Percentiles rank a stretch among this genome's conserved stretches.
Evolutionary conservation across 2,113 vertebrate genomes (phyloP).

Genomic region (Isichthys henryi): DNA sequence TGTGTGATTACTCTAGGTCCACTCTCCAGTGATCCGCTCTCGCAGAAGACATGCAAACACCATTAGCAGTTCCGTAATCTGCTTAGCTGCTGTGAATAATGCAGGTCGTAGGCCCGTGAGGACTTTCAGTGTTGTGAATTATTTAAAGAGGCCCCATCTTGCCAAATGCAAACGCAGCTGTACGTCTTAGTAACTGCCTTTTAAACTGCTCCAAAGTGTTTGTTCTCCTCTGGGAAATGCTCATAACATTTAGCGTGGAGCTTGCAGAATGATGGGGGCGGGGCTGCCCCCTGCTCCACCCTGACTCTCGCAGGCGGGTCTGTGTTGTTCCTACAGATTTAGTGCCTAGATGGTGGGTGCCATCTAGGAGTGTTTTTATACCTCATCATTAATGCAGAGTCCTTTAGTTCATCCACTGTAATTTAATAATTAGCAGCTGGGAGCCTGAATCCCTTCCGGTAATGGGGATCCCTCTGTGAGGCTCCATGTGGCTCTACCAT

Average conservation of each 20-base stretch:
- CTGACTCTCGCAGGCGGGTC: background rate
- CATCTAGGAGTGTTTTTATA: background rate
- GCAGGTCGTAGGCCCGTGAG: background rate
- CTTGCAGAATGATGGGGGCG: background rate
- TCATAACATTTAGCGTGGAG: background rate
- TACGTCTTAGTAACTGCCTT: slow-evolving; percentile 1
- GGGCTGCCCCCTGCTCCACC: background rate
- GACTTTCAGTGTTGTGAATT: background rate
- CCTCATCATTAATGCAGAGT: background rate
- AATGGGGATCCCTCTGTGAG: background rate
- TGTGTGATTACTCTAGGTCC: background rate
- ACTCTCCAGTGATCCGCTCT: background rate
- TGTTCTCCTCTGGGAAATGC: background rate
- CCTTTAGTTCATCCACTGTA: background rate
- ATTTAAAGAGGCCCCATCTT: background rate
- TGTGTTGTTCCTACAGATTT: background rate
- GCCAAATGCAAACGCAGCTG: background rate
- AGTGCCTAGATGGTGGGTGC: background rate
- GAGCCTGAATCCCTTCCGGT: background rate
- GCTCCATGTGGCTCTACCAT: background rate
- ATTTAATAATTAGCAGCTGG: background rate
- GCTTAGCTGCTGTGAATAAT: background rate
- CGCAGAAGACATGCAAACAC: background rate
- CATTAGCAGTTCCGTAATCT: background rate
- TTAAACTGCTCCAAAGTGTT: slow-evolving; percentile 6